Percentiles rank a stretch among this genome's conserved stretches.
Conservation (phyloP, 2,113 vertebrate species). For the Synchiropus splendidus region DNA sequence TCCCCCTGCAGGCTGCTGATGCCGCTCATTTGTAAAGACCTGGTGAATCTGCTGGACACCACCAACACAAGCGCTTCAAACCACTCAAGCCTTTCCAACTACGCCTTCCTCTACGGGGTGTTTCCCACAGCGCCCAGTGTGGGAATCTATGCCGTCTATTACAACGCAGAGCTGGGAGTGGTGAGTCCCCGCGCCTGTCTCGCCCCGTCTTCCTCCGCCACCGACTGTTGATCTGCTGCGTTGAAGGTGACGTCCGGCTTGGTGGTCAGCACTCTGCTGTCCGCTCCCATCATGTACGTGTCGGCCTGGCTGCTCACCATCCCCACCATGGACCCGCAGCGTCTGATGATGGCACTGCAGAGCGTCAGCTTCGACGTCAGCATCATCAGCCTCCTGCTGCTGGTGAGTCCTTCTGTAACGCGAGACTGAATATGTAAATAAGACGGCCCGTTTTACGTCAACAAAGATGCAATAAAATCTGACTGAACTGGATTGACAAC, state of each 20-base stretch:
- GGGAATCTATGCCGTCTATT: conserved; percentile 91
- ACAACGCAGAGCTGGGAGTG: conserved; percentile 94
- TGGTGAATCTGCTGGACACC: conserved; percentile 86
- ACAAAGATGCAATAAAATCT: too few relatives aligned
- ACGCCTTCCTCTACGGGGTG: conserved; percentile 91
- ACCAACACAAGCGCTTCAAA: conserved; percentile 66
- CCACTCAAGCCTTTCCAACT: conserved; percentile 91
- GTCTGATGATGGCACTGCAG: conserved; percentile 75
- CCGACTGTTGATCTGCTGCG: background rate
- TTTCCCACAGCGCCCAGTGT: conserved; percentile 95
- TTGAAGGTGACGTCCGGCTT: conserved; percentile 87
- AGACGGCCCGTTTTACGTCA: background rate
- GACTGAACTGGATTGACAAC: too few relatives aligned
- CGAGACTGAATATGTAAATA: too few relatives aligned
- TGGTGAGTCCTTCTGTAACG: conserved; percentile 88
- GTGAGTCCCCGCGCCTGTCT: conserved; percentile 65
- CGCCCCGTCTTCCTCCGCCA: background rate
- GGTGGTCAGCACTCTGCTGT: conserved; percentile 95
- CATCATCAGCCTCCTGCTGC: conserved; percentile 81
- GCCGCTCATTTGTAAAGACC: conserved; percentile 89
- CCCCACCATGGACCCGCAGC: conserved; percentile 79
- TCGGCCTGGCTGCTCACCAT: conserved; percentile 92
- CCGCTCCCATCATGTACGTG: conserved; percentile 94
- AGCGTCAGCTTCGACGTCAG: conserved; percentile 90
- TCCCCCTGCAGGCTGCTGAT: conserved; percentile 74